These are phyloP conservation scores for Ophioninae sp. DNA, from an alignment of 2,888 invertebrate species.

Conservation along the genomic window DNA sequence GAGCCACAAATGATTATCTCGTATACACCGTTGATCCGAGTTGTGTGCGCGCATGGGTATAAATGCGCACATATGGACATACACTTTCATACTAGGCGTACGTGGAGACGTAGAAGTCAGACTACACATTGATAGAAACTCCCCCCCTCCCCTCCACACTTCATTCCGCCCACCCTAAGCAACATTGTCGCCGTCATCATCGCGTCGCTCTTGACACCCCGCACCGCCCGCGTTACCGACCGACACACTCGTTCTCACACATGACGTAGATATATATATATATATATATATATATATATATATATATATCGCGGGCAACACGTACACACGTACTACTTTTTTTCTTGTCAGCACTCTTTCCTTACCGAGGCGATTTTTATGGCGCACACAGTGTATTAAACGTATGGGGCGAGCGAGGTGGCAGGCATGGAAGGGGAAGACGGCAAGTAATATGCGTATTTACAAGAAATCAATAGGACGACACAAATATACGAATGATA, in stretches of 20 bases:
- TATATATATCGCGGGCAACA: not conserved
- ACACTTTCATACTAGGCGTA: not conserved
- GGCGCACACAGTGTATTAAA: slow-evolving; percentile 39
- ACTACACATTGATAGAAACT: slow-evolving; percentile 59
- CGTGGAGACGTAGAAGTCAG: slow-evolving; percentile 49
- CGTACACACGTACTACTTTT: not conserved
- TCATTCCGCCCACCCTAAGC: slow-evolving; percentile 24
- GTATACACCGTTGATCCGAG: slow-evolving; percentile 1
- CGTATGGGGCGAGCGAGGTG: not conserved
- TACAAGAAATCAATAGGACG: slow-evolving; percentile 32
- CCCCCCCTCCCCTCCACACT: not conserved
- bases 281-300: too few relatives aligned
- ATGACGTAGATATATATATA: too few relatives aligned
- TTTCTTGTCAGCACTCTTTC: slow-evolving; percentile 48
- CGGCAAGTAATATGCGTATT: slow-evolving; percentile 22
- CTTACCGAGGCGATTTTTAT: slow-evolving; percentile 46
- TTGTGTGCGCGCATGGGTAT: slow-evolving; percentile 24
- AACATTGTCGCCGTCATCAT: slow-evolving; percentile 56
- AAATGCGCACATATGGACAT: not conserved
- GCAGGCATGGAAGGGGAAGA: too few relatives aligned
- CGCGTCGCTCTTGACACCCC: slow-evolving; percentile 53
- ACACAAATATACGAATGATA: not conserved
- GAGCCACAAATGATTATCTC: slow-evolving; percentile 2
- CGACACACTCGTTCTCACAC: not conserved
- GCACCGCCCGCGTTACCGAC: slow-evolving; percentile 34